Evolutionary conservation across 2,888 invertebrate genomes (phyloP), one percentile per base, ranked within the genome.

Genomic region (Phaonia tiefii): DNA sequence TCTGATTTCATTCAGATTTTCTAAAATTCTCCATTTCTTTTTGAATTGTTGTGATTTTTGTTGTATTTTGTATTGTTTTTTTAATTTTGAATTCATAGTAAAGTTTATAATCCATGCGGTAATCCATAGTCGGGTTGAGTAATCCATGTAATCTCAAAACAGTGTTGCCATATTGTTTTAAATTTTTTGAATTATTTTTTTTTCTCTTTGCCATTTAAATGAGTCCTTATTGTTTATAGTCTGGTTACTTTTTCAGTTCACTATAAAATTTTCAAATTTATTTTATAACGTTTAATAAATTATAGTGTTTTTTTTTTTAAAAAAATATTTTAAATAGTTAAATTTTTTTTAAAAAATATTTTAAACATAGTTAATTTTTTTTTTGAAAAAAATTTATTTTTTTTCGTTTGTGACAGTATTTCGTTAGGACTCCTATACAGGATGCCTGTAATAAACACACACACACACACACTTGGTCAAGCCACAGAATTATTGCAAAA

Each of bases 71-170:
- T 56, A 13, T 63, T 22, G 1, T 39, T 60, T 39, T 17, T 15
- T 15, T n/a, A 7, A 31, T 17, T n/a, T 31, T 60, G 54, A 11
- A 22, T 20, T 22, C 56, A 25, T 25, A 15, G 17, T 49, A n/a
- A n/a, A 13, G 26, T 37, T 69, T 65, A 31, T 76, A 78, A 75
- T 81, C 80, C 80, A 80, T 65, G 31, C 44, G 70, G 71, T 82
- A 84, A 84, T 84, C 84, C 83, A 83, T 66, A 69, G 37, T 3
- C 31, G 58, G n/a, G 54, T 79, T 83, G 74, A 75, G 80, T 82
- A 78, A 84, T 84, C 83, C 83, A 83, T 77, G 25, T 70, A n/a
- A n/a, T 65, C 69, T 75, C 51, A 58, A 58, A 63, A 54, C 10
- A 49, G 46, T 73, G 76, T 74, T 75, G 78, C 39, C 56, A 70